Evolutionary conservation across 2,113 vertebrate species (phyloP), one percentile per base, ranked within the genome.

Genomic region (Phrynocephalus versicolor): DNA sequence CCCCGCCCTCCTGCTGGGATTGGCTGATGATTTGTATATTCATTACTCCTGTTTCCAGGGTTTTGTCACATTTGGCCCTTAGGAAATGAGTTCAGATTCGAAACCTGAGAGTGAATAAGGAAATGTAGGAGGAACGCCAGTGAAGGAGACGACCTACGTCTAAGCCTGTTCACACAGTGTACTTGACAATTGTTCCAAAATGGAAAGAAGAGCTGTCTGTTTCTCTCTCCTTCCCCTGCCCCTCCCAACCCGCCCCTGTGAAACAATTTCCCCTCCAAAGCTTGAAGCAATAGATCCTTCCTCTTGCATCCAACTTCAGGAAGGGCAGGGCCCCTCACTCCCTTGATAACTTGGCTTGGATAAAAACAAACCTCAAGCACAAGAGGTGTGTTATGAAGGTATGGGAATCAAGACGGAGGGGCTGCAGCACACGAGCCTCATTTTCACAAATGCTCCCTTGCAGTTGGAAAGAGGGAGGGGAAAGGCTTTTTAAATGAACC

Each of bases 281-380:
- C 14, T 77, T 64, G 75, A 41, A 72, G 67, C 74, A 73, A 39
- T 74, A 55, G n/a, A 18, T 72, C 58, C 65, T 71, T 87, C 79
- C 67, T 79, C 18, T 72, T 64, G 18, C 72, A 69, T 41, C 45
- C 55, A 51, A 45, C 45, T 77, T 55, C 62, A 70, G 72, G 71
- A 82, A 87, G 19, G 35, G 51, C 45, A n/a, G 19, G 45, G 76
- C n/a, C 79, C 51, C 72, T 79, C 33, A n/a, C 23, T 79, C 5
- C 58, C 33, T 39, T 37, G 41, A 74, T 65, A 83, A 81, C 37
- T 55, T 64, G 67, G n/a, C 60, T 39, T 64, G 21, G 64, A 78
- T 65, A 67, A 73, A 86, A 55, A 33, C n/a, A 79, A 84, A 64
- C 37, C 71, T 57, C 45, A 23, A 51, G 39, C 55, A 23, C 55